These are phyloP conservation scores for Danaus chrysippus DNA, from an alignment of 2,888 invertebrate species.

Conservation along the genomic window DNA sequence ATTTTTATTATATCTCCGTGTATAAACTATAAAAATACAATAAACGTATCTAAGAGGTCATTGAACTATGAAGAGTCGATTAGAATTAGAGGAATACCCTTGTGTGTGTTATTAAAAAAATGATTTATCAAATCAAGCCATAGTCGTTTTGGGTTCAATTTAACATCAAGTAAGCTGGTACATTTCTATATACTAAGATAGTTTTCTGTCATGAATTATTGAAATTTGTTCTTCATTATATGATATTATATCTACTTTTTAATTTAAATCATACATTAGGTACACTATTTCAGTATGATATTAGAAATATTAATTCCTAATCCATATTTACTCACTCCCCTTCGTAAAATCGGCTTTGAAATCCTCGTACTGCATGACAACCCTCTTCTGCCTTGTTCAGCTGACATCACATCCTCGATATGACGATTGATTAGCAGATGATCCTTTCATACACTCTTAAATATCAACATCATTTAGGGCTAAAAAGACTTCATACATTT, in stretches of 20 bases:
- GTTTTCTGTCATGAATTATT: too few species aligned
- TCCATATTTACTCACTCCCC: slow-evolving; percentile 32
- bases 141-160: too few species aligned
- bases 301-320: neutral
- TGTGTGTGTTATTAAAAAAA: too few species aligned
- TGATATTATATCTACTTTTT: too few species aligned
- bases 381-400: slow-evolving; percentile 41
- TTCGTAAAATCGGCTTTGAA: slow-evolving; percentile 29
- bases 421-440: slow-evolving; percentile 35
- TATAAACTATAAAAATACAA: neutral
- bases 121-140: too few species aligned
- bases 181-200: too few species aligned
- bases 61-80: too few species aligned
- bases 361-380: slow-evolving; percentile 39
- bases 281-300: too few species aligned
- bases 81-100: too few species aligned
- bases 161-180: too few species aligned
- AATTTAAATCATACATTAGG: too few species aligned
- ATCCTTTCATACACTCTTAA: slow-evolving; percentile 27
- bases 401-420: slow-evolving; percentile 40
- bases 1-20: slow-evolving; percentile 19
- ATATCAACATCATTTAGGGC: neutral
- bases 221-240: too few species aligned
- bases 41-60: neutral
- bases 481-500: slow-evolving; percentile 2